Conservation (phyloP, 1,140 invertebrate species). For the Panulirus ornatus region DNA sequence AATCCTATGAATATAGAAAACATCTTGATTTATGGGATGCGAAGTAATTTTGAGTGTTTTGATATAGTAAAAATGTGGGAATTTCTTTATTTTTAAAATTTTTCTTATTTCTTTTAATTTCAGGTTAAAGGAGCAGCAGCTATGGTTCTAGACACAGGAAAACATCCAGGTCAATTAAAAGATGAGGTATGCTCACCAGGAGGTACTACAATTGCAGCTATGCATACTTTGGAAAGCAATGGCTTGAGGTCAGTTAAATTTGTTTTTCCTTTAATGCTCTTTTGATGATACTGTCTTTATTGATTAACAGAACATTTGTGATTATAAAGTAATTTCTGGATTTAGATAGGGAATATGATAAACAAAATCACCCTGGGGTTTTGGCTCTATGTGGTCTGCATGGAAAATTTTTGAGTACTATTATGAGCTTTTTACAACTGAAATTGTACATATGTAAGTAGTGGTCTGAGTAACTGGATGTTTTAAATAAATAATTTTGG, state of each 20-base stretch:
- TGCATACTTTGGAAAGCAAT: conserved; percentile 67
- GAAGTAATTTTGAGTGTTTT: too few relatives aligned
- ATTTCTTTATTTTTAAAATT: too few relatives aligned
- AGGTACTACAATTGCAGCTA: conserved; percentile 77
- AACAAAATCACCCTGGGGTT: background rate
- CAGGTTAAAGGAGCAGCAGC: conserved; percentile 82
- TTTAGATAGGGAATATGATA: background rate
- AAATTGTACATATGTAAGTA: too few relatives aligned
- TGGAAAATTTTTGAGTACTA: background rate
- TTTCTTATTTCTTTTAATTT: too few relatives aligned
- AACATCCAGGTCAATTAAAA: conserved; percentile 80
- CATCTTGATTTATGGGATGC: too few relatives aligned
- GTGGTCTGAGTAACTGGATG: too few relatives aligned
- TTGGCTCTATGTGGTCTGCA: background rate
- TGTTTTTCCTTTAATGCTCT: background rate
- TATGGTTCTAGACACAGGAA: conserved; percentile 82
- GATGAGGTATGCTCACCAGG: conserved; percentile 82
- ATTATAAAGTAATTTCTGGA: background rate
- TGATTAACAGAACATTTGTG: background rate
- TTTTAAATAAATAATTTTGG: too few relatives aligned
- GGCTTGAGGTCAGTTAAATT: conserved; percentile 36
- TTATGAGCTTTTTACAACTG: too few relatives aligned
- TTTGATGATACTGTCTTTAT: background rate
- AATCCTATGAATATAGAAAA: too few relatives aligned
- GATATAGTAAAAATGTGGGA: too few relatives aligned